Base-by-base conservation (phyloP, 1,140 invertebrate genomes). In the Daktulosphaira vitifoliae region DNA sequence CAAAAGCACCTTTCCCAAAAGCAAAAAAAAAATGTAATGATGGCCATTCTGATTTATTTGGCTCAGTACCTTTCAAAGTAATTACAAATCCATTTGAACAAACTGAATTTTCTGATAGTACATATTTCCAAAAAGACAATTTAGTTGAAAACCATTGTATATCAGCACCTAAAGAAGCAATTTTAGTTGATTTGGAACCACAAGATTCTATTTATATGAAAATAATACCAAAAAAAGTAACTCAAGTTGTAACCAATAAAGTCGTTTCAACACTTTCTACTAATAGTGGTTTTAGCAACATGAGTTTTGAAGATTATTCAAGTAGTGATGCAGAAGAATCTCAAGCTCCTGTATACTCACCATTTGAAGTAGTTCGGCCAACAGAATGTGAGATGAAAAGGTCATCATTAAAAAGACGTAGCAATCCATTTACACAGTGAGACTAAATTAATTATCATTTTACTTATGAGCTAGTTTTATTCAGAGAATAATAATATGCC, bases 271-370 rank as follows among this genome's bases (percentile, higher is more conserved):
- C 38, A 6, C 23, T 53, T 16, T 18, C 29, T 49, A 56, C 62
- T 68, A 48, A 25, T 37, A 59, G 52, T 53, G 85, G 85, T 3
- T 86, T 88, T 68, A 85, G 82, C 68, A 88, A 88, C 70, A 84
- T 88, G 83, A 88, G 85, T 70, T 88, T 88, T 69, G 86, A 88
- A 73, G 86, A 88, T 73, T 85, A 86, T 69, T 82, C 83, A 1
- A 84, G 83, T 20, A 84, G 83, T 18, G 83, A 86, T 65, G 66
- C 42, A 2, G 71, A 69, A 23, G 68, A 72, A n/a, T 59, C 50
- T 51, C 46, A 69, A 38, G 66, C 62, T 33, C 44, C 52, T n/a
- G 50, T 67, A 4, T 69, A 67, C 13, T 69, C 66, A 18, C 81
- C 82, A 2, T 85, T 84, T 68, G 84, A 86, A 69, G 84, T 86